These are phyloP conservation scores for Danaus melanippus DNA, from an alignment of 1,140 invertebrate species.

Conservation along the genomic window DNA sequence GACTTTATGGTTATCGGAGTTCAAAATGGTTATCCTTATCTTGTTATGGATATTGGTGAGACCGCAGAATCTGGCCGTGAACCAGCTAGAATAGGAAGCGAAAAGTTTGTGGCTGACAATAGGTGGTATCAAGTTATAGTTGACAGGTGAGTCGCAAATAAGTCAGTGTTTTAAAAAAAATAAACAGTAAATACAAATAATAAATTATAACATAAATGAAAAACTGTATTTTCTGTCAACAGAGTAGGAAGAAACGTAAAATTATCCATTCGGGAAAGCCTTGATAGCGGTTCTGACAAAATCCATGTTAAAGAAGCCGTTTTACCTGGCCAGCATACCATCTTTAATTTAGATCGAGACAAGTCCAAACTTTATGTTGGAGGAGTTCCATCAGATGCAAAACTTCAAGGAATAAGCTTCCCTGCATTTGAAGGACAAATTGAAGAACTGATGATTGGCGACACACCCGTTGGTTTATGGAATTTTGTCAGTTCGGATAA, in stretches of 20 bases:
- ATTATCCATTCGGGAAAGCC: slow-evolving; percentile 84
- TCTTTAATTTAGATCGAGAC: slow-evolving; percentile 90
- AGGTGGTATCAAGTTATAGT: slow-evolving; percentile 93
- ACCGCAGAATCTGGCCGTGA: slow-evolving; percentile 69
- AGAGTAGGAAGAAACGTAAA: slow-evolving; percentile 83
- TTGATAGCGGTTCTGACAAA: slow-evolving; percentile 73
- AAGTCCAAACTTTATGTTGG: slow-evolving; percentile 93
- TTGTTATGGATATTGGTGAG: slow-evolving; percentile 91
- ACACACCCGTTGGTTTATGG: slow-evolving; percentile 93
- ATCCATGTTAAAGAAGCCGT: slow-evolving; percentile 73
- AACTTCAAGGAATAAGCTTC: slow-evolving; percentile 79
- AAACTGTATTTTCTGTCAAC: slow-evolving; percentile 9
- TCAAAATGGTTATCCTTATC: slow-evolving; percentile 87
- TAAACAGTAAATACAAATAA: too few relatives aligned
- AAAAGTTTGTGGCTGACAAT: slow-evolving; percentile 86
- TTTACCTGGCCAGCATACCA: slow-evolving; percentile 80
- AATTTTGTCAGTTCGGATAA: slow-evolving; percentile 92
- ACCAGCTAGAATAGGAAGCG: slow-evolving; percentile 80
- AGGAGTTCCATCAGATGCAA: slow-evolving; percentile 79
- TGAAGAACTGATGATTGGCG: slow-evolving; percentile 92
- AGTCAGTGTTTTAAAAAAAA: too few relatives aligned
- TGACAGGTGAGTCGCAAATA: slow-evolving; percentile 76
- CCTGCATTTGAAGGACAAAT: slow-evolving; percentile 90
- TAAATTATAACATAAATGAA: background rate
- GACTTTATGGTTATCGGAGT: slow-evolving; percentile 96